A percentile compares a stretch with the other conserved stretches of the same genome.
Evolutionary conservation across 2,797 vertebrate genomes (phyloP).

Genomic region (Salmo trutta): DNA sequence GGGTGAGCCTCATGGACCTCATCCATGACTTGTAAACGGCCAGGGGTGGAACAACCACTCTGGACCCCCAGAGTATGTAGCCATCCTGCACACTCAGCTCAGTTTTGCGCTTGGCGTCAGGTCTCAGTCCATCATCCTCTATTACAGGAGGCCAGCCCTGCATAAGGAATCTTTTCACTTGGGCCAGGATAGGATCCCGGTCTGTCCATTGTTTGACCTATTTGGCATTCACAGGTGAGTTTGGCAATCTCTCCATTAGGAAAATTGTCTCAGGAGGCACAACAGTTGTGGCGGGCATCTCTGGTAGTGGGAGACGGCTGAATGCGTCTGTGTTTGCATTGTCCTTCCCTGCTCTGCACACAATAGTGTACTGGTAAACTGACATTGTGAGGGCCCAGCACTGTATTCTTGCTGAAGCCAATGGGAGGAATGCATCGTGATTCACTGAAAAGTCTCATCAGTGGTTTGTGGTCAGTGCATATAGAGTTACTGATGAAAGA

Average conservation of each 20-base stretch:
- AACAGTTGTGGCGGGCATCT: neutral
- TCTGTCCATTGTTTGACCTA: slow-evolving; percentile 5
- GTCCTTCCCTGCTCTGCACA: neutral
- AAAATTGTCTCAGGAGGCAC: neutral
- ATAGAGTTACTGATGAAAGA: too few species aligned
- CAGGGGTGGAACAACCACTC: neutral
- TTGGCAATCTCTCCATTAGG: neutral
- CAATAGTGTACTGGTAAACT: too few species aligned
- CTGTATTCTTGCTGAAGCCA: too few species aligned
- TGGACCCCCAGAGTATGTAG: neutral
- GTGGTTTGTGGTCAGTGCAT: too few species aligned
- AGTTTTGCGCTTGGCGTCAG: neutral
- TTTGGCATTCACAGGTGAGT: slow-evolving; percentile 2
- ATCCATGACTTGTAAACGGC: neutral
- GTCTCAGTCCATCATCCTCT: neutral
- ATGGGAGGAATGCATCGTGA: too few species aligned
- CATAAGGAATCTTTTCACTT: slow-evolving; percentile 7
- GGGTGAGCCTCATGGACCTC: slow-evolving; percentile 7
- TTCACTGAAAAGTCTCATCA: too few species aligned
- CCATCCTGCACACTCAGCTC: slow-evolving; percentile 7
- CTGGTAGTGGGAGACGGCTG: neutral
- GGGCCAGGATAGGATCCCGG: slow-evolving; percentile 7
- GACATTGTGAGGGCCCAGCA: neutral
- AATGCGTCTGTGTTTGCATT: neutral
- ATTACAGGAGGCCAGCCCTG: neutral